Conservation (phyloP, 2,797 vertebrate genomes). For the Enteromius paludinosus region DNA sequence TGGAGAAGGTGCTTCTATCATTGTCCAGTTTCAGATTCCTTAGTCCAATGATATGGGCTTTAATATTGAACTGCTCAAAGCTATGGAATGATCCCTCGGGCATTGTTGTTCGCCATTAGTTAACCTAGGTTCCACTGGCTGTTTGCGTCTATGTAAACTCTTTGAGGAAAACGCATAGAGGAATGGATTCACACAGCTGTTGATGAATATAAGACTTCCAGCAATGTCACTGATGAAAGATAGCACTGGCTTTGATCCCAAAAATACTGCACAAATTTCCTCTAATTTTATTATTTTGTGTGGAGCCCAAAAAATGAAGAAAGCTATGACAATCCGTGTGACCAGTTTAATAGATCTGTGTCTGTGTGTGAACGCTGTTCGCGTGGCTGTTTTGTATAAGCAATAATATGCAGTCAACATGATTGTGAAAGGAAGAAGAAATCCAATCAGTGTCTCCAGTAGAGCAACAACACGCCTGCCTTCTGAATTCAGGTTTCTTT, state of each 20-base stretch:
- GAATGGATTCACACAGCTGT: constrained; percentile 62
- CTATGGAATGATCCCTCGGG: background rate
- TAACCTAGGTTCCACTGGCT: background rate
- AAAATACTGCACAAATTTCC: constrained; percentile 5
- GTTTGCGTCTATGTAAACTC: constrained; percentile 23
- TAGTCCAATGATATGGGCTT: background rate
- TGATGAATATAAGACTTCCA: constrained; percentile 56
- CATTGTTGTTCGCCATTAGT: background rate
- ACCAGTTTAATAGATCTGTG: constrained; percentile 49
- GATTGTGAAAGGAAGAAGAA: constrained; percentile 56
- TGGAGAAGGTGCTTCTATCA: background rate
- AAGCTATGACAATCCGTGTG: constrained; percentile 53
- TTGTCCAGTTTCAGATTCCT: background rate
- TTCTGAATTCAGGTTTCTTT: constrained; percentile 17
- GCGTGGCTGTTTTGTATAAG: constrained; percentile 53
- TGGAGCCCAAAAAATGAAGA: constrained; percentile 63
- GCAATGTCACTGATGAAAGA: background rate
- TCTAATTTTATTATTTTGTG: constrained; percentile 56
- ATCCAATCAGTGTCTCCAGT: constrained; percentile 57
- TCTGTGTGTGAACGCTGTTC: constrained; percentile 18
- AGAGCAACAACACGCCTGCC: constrained; percentile 16
- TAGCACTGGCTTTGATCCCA: background rate
- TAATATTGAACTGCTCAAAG: background rate
- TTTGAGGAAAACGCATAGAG: constrained; percentile 61
- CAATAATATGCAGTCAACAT: constrained; percentile 57